Evolutionary conservation across 2,888 invertebrate genomes (phyloP).

Genomic region (Cremastinae sp.): DNA sequence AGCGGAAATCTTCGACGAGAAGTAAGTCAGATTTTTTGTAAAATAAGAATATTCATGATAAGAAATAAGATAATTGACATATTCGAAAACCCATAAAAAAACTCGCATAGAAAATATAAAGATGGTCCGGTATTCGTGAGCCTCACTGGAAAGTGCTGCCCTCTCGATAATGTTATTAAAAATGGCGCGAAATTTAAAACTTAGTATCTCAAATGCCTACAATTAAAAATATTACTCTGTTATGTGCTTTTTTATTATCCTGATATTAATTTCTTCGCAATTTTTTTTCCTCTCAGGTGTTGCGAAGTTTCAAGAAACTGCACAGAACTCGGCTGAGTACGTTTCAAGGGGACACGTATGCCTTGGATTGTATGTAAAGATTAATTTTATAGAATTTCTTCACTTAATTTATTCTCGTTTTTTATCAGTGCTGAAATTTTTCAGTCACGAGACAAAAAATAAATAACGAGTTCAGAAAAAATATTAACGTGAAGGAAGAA

Average conservation of each 20-base stretch:
- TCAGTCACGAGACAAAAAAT: slow-evolving; percentile 86
- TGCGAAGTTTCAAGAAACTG: slow-evolving; percentile 86
- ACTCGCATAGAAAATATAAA: background rate
- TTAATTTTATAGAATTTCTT: background rate
- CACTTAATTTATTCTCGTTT: slow-evolving; percentile 26
- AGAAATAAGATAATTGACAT: background rate
- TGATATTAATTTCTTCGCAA: background rate
- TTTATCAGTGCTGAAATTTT: slow-evolving; percentile 44
- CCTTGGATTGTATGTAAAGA: slow-evolving; percentile 79
- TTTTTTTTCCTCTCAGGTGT: slow-evolving; percentile 81
- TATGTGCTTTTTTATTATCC: background rate
- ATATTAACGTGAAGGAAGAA: slow-evolving; percentile 84
- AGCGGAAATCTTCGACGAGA: slow-evolving; percentile 63
- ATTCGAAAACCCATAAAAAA: background rate
- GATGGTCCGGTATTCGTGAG: background rate
- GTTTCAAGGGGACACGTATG: slow-evolving; percentile 85
- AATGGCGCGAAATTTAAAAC: slow-evolving; percentile 32
- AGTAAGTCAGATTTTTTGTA: slow-evolving; percentile 50
- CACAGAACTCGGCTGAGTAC: slow-evolving; percentile 86
- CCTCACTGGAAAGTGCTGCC: no score
- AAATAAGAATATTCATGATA: background rate
- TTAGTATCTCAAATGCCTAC: background rate
- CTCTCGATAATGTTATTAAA: no score
- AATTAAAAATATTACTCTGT: background rate
- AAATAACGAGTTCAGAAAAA: slow-evolving; percentile 88